Evolutionary conservation across 2,113 vertebrate genomes (phyloP), one percentile per base, ranked within the genome.

Genomic region (Bubo blakistoni): DNA sequence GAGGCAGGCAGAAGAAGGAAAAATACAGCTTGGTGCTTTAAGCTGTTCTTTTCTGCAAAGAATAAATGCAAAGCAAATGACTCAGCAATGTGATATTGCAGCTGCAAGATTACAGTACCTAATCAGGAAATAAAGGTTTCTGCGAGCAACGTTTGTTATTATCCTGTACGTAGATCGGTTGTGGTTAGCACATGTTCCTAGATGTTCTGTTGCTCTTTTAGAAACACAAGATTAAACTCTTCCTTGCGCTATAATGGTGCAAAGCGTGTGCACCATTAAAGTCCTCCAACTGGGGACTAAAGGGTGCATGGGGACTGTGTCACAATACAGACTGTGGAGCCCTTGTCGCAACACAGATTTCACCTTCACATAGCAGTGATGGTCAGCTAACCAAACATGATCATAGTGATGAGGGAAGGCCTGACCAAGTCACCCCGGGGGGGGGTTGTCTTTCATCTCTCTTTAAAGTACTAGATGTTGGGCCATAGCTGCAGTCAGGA

Each of bases 121-220:
- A 71, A 61, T 65, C 78, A 82, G 92, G 94, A 97, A 91, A 82
- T 80, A 58, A 77, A 81, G 51, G 70, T 93, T 97, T 95, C 81
- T 96, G 62, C 0, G 3, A 87, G 78, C 52, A 69, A 7, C 8
- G 0, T 71, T 65, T 94, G 61, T 81, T 96, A 44, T 89, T 90
- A 77, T 93, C 81, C 81, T 93, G 87, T 73, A 26, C 0, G 2
- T 61, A 65, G 49, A 13, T 76, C 0, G 2, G 2, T 8, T 82
- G 85, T 82, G 54, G 87, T 94, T 94, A 88, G 40, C 34, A 9
- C 74, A 82, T 70, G 29, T 93, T 94, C 87, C 70, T 90, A 84
- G 87, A 90, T 65, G 84, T 70, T 79, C 44, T 88, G 42, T 55
- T 71, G 55, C 54, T 82, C 74, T 95, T 87, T 69, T 29, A 72